Conservation (phyloP, 2,797 vertebrate genomes). For the Pangasius djambal region DNA sequence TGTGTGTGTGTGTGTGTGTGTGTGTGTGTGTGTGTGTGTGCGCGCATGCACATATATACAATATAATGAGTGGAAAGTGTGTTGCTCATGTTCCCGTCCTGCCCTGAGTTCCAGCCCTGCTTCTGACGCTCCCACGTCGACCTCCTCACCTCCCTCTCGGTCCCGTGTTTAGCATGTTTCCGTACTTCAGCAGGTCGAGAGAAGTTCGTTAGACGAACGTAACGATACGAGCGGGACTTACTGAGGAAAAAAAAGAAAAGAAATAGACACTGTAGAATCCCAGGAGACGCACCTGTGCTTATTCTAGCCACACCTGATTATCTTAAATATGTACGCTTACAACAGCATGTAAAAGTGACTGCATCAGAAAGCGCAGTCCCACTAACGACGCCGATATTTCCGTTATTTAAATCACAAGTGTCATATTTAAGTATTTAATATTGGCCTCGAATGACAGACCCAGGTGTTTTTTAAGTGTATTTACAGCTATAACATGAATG, state of each 20-base stretch:
- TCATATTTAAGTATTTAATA: neutral
- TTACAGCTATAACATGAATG: neutral
- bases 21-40: neutral
- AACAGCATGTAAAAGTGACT: neutral
- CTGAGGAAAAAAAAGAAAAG: neutral
- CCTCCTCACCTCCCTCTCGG: constrained; percentile 1
- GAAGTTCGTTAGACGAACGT: neutral
- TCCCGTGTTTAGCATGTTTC: neutral
- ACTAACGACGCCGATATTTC: neutral
- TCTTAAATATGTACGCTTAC: neutral
- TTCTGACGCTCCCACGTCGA: neutral
- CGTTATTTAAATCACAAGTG: neutral
- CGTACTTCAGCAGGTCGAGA: neutral
- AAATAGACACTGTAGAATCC: neutral
- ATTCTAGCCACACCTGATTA: neutral
- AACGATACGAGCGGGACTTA: neutral
- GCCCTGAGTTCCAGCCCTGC: neutral
- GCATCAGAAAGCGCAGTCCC: neutral
- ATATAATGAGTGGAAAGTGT: constrained; percentile 22
- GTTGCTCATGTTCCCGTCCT: neutral
- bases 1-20: neutral
- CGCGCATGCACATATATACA: neutral
- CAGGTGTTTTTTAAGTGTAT: neutral
- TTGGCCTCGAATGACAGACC: neutral
- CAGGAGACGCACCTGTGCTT: neutral